Conservation (phyloP, 2,797 vertebrate species). For the Chelmon rostratus region DNA sequence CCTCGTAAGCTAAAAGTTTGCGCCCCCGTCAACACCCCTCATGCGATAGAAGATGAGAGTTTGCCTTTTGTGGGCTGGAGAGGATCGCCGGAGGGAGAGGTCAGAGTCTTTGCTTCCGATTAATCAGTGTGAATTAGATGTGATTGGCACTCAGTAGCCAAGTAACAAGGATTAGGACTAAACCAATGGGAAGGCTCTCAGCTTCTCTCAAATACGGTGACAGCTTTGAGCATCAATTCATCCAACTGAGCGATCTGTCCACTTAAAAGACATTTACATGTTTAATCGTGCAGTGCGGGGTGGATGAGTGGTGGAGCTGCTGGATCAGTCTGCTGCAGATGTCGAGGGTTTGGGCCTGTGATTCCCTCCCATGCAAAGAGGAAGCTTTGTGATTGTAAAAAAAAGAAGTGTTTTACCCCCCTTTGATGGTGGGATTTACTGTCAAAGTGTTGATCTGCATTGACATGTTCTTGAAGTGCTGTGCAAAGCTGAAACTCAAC, state of each 20-base stretch:
- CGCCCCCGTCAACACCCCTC: conserved; percentile 46
- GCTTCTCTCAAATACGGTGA: conserved; percentile 47
- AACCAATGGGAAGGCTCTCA: conserved; percentile 43
- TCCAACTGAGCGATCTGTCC: conserved; percentile 32
- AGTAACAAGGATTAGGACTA: conserved; percentile 59
- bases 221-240: conserved; percentile 53
- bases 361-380: conserved; percentile 44
- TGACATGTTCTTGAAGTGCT: conserved; percentile 69
- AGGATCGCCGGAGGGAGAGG: conserved; percentile 31
- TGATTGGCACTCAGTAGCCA: conserved; percentile 58
- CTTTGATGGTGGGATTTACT: conserved; percentile 69
- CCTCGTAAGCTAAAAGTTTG: conserved; percentile 39
- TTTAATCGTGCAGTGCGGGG: not conserved
- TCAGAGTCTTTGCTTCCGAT: conserved; percentile 46
- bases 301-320: not conserved
- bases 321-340: conserved; percentile 26
- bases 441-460: conserved; percentile 71
- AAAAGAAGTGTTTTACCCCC: conserved; percentile 33
- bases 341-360: conserved; percentile 38
- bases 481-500: conserved; percentile 64
- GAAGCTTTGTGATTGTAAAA: conserved; percentile 41
- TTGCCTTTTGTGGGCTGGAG: conserved; percentile 1
- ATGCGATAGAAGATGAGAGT: conserved; percentile 17
- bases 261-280: conserved; percentile 44
- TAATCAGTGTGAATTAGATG: conserved; percentile 62